Base-by-base conservation (phyloP, 2,113 vertebrate species). In the Centrocercus urophasianus region DNA sequence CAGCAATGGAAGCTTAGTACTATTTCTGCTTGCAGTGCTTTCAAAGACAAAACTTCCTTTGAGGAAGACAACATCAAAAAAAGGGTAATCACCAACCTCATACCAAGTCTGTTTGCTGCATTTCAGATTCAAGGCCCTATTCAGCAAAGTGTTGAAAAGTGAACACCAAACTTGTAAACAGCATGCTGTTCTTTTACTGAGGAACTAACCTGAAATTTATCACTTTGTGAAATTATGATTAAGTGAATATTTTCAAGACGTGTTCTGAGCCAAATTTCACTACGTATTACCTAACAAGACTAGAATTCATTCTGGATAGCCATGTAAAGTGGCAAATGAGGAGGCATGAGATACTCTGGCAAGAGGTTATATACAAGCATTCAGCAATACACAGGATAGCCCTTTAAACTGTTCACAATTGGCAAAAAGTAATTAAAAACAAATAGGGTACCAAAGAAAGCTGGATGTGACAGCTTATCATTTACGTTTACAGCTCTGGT, bases 391-490 rank as follows among this genome's bases (percentile, higher is more conserved):
- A 80, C 18, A 88, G 16, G 5, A n/a, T 12, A 95, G 72, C 11
- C 34, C 42, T 70, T 36, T 47, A 89, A 18, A 18, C 20, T 57
- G 38, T 38, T 89, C 52, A 64, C 56, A 83, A 82, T 12, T n/a
- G 59, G 76, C 59, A 69, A 93, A 79, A 50, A 83, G 24, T n/a
- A 81, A 73, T 73, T 66, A 84, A 93, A 87, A 60, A 2, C 50
- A 65, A 78, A 50, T 67, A 65, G n/a, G 43, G 40, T 76, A 92
- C 15, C n/a, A 66, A 34, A 86, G 83, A 89, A 77, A 82, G 36
- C 13, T 0, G 3, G 38, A 87, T 63, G 52, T 92, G 88, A 74
- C 59, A 77, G 43, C 30, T 95, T 56, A 47, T 61, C 19, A 50
- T 86, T 67, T 76, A 91, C 10, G 8, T 27, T 45, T 88, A 43